Conservation (phyloP, 1,140 invertebrate genomes). For the Drosophila pruinosa region DNA sequence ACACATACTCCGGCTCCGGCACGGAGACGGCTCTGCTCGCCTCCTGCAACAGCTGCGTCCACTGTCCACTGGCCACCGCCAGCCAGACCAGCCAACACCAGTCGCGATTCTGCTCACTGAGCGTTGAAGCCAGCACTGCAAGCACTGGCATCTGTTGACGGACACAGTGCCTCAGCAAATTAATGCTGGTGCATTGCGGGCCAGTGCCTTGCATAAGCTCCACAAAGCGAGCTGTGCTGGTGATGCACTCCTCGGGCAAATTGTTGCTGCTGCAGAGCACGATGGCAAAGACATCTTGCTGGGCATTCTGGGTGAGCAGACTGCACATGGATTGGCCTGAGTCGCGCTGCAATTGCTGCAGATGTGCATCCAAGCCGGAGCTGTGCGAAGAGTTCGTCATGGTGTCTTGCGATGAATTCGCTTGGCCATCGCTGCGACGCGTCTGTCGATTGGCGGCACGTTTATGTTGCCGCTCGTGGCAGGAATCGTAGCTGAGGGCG, state of each 20-base stretch:
- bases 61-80: conserved; percentile 76
- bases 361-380: conserved; percentile 48
- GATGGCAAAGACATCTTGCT: conserved; percentile 72
- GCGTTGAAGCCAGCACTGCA: conserved; percentile 84
- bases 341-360: conserved; percentile 36
- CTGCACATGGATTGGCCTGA: conserved; percentile 47
- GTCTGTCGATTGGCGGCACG: conserved; percentile 38
- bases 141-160: conserved; percentile 83
- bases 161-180: conserved; percentile 75
- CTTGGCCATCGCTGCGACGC: conserved; percentile 46
- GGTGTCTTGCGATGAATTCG: conserved; percentile 68
- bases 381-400: conserved; percentile 67
- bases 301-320: conserved; percentile 38
- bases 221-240: conserved; percentile 37
- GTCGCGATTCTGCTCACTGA: conserved; percentile 47
- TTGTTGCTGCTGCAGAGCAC: conserved; percentile 60
- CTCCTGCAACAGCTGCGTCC: conserved; percentile 56
- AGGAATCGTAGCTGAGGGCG: conserved; percentile 51
- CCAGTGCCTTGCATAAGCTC: conserved; percentile 51
- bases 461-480: conserved; percentile 54
- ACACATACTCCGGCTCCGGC: conserved; percentile 40
- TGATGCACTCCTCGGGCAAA: conserved; percentile 44
- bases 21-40: conserved; percentile 24
- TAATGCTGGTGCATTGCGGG: conserved; percentile 80
- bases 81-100: conserved; percentile 86